Percentiles rank a stretch among this genome's conserved stretches.
phyloP scores from a whole-genome alignment of 30 jellyfish, hydroid and myxozoan genomes.

The Aurelia sp. region DNA sequence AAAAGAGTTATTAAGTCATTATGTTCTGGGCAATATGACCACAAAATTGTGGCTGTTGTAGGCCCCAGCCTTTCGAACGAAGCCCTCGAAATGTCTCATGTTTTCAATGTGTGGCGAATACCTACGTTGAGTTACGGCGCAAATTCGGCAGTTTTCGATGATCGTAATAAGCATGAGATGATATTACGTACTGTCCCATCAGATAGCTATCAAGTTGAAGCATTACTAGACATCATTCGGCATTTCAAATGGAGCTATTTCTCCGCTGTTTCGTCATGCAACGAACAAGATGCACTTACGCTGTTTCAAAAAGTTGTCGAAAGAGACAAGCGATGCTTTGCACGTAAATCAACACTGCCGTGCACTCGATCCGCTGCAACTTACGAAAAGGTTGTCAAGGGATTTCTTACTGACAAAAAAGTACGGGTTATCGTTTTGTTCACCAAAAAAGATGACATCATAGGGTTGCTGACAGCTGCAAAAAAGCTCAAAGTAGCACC shows the following conservation, averaged over 20 bases:
- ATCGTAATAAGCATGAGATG: conserved; percentile 34
- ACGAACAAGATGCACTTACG: conserved; percentile 41
- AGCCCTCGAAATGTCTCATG: conserved; percentile 60
- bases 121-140: conserved; percentile 53
- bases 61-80: conserved; percentile 69
- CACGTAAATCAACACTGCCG: conserved; percentile 22
- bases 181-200: conserved; percentile 64
- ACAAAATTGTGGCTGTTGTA: conserved; percentile 32
- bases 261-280: conserved; percentile 56
- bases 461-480: conserved; percentile 66
- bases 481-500: conserved; percentile 8
- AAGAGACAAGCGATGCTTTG: conserved; percentile 34
- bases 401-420: conserved; percentile 6
- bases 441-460: conserved; percentile 39
- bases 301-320: conserved; percentile 6
- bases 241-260: conserved; percentile 73
- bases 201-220: conserved; percentile 52
- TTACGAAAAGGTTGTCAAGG: conserved; percentile 30
- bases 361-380: conserved; percentile 29
- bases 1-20: not conserved
- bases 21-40: conserved; percentile 4
- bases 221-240: conserved; percentile 46
- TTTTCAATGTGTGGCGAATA: conserved; percentile 39
- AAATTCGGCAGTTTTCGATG: conserved; percentile 29
- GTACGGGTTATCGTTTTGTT: conserved; percentile 44